Conservation (phyloP, 2,888 invertebrate species). For the Nebria brevicollis region DNA sequence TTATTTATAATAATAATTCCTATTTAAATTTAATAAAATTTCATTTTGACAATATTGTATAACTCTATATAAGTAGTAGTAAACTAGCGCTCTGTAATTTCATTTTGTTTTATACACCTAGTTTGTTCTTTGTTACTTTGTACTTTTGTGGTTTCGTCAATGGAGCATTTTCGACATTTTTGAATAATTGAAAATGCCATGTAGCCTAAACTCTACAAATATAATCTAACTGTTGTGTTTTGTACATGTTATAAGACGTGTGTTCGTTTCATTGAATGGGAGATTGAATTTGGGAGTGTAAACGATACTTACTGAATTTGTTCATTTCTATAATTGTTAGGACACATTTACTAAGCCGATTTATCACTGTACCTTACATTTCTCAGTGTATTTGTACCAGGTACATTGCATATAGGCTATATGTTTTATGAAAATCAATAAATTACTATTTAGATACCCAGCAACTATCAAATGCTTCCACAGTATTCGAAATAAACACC, state of each 20-base stretch:
- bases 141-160: constrained; percentile 44
- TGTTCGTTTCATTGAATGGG: background rate
- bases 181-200: background rate
- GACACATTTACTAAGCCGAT: constrained; percentile 1
- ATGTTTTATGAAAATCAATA: background rate
- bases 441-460: background rate
- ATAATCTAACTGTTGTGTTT: background rate
- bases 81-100: constrained; percentile 41
- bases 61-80: constrained; percentile 42
- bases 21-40: constrained; percentile 37
- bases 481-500: background rate
- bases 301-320: background rate
- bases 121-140: constrained; percentile 43
- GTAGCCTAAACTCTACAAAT: background rate
- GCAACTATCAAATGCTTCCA: background rate
- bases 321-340: background rate
- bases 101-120: constrained; percentile 37
- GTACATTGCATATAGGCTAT: background rate
- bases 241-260: background rate
- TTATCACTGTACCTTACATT: constrained; percentile 1
- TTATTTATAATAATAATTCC: constrained; percentile 15
- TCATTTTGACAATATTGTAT: constrained; percentile 41
- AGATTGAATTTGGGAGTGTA: background rate
- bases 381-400: background rate
- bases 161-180: constrained; percentile 39